These are phyloP conservation scores for Chelonus insularis DNA, from an alignment of 1,140 invertebrate species.

Conservation along the genomic window DNA sequence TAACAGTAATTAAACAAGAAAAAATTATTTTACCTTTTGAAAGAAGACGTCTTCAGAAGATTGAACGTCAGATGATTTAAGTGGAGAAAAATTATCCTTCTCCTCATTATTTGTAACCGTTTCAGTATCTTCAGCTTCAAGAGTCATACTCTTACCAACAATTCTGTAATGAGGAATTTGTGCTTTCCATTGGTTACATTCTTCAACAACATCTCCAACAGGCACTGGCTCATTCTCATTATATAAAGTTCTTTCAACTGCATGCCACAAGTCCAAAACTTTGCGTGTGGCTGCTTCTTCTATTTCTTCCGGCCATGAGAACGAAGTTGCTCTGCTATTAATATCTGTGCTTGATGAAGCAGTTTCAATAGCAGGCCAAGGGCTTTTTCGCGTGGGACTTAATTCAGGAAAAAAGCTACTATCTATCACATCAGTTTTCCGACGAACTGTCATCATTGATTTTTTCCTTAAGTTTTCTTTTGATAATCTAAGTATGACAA, in stretches of 20 bases:
- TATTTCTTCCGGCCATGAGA: slow-evolving; percentile 47
- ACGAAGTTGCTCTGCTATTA: slow-evolving; percentile 37
- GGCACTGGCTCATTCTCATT: slow-evolving; percentile 40
- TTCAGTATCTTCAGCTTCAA: slow-evolving; percentile 14
- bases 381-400: slow-evolving; percentile 16
- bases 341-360: slow-evolving; percentile 33
- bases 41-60: too few species aligned
- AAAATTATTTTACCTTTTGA: neutral
- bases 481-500: neutral
- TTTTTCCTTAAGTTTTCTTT: slow-evolving; percentile 1
- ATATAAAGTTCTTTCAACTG: slow-evolving; percentile 47
- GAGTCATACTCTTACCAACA: slow-evolving; percentile 36
- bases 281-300: slow-evolving; percentile 43
- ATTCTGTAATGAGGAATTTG: slow-evolving; percentile 50
- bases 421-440: slow-evolving; percentile 20
- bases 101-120: neutral
- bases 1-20: too few species aligned
- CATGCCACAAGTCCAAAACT: slow-evolving; percentile 47
- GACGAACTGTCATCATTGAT: slow-evolving; percentile 25
- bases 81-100: neutral
- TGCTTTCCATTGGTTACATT: slow-evolving; percentile 52
- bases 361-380: slow-evolving; percentile 25
- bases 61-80: neutral
- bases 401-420: slow-evolving; percentile 13
- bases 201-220: slow-evolving; percentile 36